phyloP scores from a whole-genome alignment of 2,797 vertebrate species.

The Holocentrus rufus region DNA sequence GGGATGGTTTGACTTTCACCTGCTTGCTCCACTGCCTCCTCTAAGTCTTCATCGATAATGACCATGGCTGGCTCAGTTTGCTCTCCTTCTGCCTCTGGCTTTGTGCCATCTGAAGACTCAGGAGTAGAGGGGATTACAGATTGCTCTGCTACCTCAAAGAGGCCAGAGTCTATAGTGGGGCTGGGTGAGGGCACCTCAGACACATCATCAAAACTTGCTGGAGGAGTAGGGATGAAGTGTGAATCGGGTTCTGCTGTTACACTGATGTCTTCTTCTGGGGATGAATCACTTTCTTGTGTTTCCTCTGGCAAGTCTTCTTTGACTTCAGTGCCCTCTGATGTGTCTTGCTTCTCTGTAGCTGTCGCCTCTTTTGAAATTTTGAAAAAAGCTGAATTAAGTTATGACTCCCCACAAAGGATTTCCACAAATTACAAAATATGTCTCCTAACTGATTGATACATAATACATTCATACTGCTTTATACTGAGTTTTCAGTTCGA shows the following conservation, averaged over 20 bases:
- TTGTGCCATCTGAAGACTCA: conserved; percentile 1
- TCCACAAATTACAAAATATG: conserved; percentile 25
- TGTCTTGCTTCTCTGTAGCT: conserved; percentile 57
- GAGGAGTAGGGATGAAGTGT: conserved; percentile 40
- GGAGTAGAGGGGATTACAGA: conserved; percentile 20
- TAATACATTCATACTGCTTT: conserved; percentile 17
- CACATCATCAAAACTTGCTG: conserved; percentile 7
- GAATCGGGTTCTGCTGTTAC: conserved; percentile 30
- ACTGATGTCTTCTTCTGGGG: conserved; percentile 28
- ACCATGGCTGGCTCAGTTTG: conserved; percentile 6
- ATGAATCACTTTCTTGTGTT: conserved; percentile 25
- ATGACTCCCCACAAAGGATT: conserved; percentile 33
- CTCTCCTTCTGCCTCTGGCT: conserved; percentile 26
- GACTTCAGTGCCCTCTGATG: conserved; percentile 58
- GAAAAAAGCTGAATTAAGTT: conserved; percentile 26
- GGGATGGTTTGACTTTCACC: conserved; percentile 6
- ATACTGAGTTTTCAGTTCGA: conserved; percentile 10
- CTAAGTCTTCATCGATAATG: conserved; percentile 56
- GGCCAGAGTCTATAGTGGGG: conserved; percentile 52
- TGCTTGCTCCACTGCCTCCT: conserved; percentile 14
- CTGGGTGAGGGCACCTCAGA: conserved; percentile 28
- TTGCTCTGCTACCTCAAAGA: conserved; percentile 56
- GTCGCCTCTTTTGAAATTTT: conserved; percentile 50
- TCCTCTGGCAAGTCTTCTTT: conserved; percentile 24
- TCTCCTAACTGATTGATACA: conserved; percentile 11